Evolutionary conservation across 1,140 invertebrate genomes (phyloP).

Genomic region (Mycetomoellerius zeteki): DNA sequence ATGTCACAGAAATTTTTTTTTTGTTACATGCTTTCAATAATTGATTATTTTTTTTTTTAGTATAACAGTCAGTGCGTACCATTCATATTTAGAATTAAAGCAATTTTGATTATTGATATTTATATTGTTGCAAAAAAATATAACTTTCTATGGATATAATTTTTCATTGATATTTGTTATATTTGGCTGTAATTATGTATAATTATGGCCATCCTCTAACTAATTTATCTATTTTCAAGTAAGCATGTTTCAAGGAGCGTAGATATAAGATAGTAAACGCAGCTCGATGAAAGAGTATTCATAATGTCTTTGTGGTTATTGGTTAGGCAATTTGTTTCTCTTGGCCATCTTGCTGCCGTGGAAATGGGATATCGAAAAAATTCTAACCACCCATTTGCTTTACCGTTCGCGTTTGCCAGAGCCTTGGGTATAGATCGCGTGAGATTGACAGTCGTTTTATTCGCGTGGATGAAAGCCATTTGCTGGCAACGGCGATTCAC

Average conservation of each 20-base stretch:
- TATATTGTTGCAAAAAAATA: neutral
- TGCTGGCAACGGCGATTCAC: conserved; percentile 65
- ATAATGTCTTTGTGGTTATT: conserved; percentile 13
- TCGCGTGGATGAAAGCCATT: conserved; percentile 67
- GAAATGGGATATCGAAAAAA: conserved; percentile 63
- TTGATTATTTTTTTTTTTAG: too few relatives aligned
- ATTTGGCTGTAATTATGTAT: neutral
- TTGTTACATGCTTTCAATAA: neutral
- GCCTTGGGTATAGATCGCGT: conserved; percentile 67
- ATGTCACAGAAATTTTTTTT: neutral
- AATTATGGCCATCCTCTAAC: conserved; percentile 6
- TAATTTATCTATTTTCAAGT: neutral
- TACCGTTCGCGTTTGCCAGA: neutral
- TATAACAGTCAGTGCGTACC: neutral
- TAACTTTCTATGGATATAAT: neutral
- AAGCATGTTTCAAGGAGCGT: neutral
- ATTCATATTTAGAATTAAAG: neutral
- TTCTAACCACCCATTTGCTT: conserved; percentile 57
- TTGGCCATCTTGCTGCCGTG: conserved; percentile 48
- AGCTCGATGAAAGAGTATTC: conserved; percentile 6
- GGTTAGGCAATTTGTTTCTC: conserved; percentile 43
- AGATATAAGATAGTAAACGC: conserved; percentile 27
- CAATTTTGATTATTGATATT: conserved; percentile 6
- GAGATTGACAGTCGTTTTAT: conserved; percentile 74
- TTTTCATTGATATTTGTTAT: neutral